A percentile compares a stretch with the other conserved stretches of the same genome.
phyloP scores from a whole-genome alignment of 2,888 invertebrate genomes.

The Chironomus tentans region DNA sequence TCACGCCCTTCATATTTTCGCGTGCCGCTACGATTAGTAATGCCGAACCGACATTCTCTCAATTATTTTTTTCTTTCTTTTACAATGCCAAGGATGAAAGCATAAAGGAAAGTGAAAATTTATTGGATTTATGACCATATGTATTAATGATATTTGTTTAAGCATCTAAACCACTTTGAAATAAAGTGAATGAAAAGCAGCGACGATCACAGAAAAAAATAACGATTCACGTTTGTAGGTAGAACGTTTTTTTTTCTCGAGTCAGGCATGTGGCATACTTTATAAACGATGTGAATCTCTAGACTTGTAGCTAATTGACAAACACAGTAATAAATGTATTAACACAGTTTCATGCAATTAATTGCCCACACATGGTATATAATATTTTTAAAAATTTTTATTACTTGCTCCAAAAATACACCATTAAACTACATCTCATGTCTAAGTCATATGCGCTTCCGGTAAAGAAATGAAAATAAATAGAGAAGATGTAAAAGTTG shows the following conservation, averaged over 20 bases:
- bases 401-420: background rate
- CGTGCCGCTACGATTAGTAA: background rate
- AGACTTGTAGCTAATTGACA: background rate
- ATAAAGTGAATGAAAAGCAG: background rate
- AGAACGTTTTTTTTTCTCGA: too few relatives aligned
- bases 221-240: conserved; percentile 10
- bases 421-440: background rate
- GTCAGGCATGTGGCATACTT: background rate
- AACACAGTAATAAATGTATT: background rate
- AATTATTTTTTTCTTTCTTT: background rate
- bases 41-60: background rate
- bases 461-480: background rate
- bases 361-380: background rate
- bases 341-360: background rate
- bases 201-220: background rate
- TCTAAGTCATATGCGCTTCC: background rate
- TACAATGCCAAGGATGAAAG: conserved; percentile 2
- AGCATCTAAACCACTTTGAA: background rate
- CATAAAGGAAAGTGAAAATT: conserved; percentile 22
- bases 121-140: conserved; percentile 20
- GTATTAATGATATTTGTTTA: background rate
- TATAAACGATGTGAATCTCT: conserved; percentile 3
- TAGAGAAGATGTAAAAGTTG: background rate
- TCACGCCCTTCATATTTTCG: background rate
- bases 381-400: too few relatives aligned